phyloP scores from a whole-genome alignment of 2,797 vertebrate species.

The Erpetoichthys calabaricus region DNA sequence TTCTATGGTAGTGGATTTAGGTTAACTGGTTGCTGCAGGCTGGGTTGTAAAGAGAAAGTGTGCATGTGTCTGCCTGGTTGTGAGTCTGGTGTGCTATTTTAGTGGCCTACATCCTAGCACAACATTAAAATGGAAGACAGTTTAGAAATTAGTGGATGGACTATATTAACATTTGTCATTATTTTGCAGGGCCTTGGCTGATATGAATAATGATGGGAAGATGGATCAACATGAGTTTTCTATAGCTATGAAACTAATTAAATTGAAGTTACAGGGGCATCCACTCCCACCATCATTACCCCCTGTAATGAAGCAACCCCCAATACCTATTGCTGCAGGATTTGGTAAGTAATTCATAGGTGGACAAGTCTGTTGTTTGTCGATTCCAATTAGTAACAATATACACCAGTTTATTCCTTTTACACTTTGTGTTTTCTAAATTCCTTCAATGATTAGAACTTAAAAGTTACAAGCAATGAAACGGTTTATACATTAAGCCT shows the following conservation, averaged over 20 bases:
- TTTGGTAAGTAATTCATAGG: slow-evolving; percentile 58
- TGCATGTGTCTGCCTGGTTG: no score
- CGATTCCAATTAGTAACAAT: not conserved
- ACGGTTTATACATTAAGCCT: no score
- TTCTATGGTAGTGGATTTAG: no score
- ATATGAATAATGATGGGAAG: slow-evolving; percentile 89
- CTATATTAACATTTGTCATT: no score
- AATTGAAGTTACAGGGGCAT: slow-evolving; percentile 90
- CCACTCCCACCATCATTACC: slow-evolving; percentile 75
- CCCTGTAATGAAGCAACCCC: slow-evolving; percentile 77
- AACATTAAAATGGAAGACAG: no score
- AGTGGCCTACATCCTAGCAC: no score
- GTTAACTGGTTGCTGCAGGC: no score
- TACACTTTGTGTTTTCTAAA: not conserved
- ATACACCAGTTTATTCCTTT: not conserved
- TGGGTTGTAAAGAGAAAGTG: no score
- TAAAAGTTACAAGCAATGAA: not conserved
- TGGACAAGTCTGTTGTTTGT: not conserved
- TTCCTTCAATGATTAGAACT: not conserved
- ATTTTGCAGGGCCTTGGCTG: slow-evolving; percentile 75
- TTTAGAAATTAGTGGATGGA: no score
- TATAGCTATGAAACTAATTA: slow-evolving; percentile 98
- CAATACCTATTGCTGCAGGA: slow-evolving; percentile 51
- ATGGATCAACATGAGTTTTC: slow-evolving; percentile 97
- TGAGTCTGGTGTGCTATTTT: no score